Base-by-base conservation (phyloP, 2,888 invertebrate species). In the Cheilosia urbana region DNA sequence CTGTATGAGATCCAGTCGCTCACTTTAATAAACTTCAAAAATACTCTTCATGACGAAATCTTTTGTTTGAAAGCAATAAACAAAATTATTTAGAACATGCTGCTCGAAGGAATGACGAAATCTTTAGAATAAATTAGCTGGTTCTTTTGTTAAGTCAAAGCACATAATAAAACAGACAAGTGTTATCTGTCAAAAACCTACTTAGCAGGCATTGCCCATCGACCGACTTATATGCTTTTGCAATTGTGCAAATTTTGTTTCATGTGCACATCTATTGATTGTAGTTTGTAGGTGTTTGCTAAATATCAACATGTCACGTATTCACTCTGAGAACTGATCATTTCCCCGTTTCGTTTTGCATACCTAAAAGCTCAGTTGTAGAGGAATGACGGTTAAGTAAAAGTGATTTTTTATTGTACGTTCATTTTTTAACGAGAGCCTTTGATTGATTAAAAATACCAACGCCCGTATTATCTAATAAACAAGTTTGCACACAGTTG, bases 321-420 rank as follows among this genome's bases (percentile, higher is more conserved):
- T 37, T 34, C 34, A 66, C 21, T 49, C 40, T 49, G 51, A 30
- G 60, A 77, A 77, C 42, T 69, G 53, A 51, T 45, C 53, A 53
- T 37, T 77, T 68, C 68, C 68, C 68, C 40, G 58, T 75, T 75
- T 27, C 21, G 53, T 53, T 77, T 77, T 57, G 77, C 77, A 77
- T 77, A 69, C 34, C 45, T 49, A 60, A 77, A 77, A 77, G 77
- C 68, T 77, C 77, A 77, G 62, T 77, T 77, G 77, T 42, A 62
- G 21, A n/a, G 17, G 51, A 77, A n/a, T 58, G 17, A 37, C 13
- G 55, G 66, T 17, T 53, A 37, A 37, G 37, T 13, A 37, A 37
- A 24, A 57, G 40, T 40, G 65, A 17, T 42, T 55, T 55, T 19
- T 42, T 15, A 17, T 42, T 45, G 17, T 45, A 7, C 40, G 13